A percentile compares a stretch with the other conserved stretches of the same genome.
Evolutionary conservation across 2,113 vertebrate species (phyloP).

Genomic region (Syngnathus scovelli): DNA sequence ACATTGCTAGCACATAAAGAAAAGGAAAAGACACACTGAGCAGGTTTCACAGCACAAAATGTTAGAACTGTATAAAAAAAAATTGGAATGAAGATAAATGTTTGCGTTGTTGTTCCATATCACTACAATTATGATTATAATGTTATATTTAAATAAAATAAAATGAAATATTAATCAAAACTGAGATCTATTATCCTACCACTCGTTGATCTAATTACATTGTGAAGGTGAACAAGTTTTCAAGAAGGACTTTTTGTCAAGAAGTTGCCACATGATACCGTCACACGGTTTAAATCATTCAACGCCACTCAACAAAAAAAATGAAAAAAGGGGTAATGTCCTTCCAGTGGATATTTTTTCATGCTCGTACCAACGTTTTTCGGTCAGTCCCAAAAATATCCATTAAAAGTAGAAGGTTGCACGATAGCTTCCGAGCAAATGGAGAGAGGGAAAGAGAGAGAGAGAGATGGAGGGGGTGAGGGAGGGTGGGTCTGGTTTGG

Average conservation of each 20-base stretch:
- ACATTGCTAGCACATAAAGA: not conserved
- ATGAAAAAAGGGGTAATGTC: not conserved
- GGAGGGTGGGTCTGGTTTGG: slow-evolving; percentile 41
- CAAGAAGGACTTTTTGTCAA: not conserved
- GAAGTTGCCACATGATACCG: not conserved
- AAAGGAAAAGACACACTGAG: not conserved
- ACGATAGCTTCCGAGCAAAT: slow-evolving; percentile 10
- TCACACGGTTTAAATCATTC: not conserved
- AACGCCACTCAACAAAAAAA: not conserved
- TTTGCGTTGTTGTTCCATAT: not conserved
- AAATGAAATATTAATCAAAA: not conserved
- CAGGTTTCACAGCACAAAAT: no score
- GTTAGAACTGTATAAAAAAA: no score
- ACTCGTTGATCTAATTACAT: not conserved
- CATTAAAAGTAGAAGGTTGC: slow-evolving; percentile 14
- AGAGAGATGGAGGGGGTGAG: slow-evolving; percentile 3
- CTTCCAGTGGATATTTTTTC: not conserved
- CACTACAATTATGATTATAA: not conserved
- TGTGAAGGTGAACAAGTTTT: not conserved
- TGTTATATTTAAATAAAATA: not conserved
- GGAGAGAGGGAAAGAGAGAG: slow-evolving; percentile 3
- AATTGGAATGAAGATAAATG: not conserved
- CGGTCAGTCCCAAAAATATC: not conserved
- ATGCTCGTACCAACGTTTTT: not conserved
- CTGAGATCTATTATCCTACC: not conserved